Conservation (phyloP, 2,888 invertebrate genomes). For the Pachymerium ferrugineum region DNA sequence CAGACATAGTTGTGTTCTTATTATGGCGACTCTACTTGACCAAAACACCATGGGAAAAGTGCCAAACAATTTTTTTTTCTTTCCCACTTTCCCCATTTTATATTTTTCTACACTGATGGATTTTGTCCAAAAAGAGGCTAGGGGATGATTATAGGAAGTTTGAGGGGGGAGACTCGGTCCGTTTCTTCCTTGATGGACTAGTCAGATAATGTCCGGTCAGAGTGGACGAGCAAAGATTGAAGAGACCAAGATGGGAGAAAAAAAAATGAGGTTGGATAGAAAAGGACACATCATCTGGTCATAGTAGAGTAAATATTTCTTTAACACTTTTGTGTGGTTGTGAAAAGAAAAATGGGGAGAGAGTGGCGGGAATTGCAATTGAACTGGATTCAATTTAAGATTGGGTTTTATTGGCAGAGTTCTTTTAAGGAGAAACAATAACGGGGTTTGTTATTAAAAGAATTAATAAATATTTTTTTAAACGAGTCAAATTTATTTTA, state of each 20-base stretch:
- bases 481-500: no score
- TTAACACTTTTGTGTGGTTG: slow-evolving; percentile 6
- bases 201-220: slow-evolving; percentile 9
- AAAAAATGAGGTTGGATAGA: not conserved
- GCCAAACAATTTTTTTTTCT: not conserved
- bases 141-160: no score
- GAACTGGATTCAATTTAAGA: not conserved
- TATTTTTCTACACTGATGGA: not conserved
- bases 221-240: slow-evolving; percentile 9
- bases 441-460: no score
- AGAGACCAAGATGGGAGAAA: not conserved
- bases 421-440: not conserved
- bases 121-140: slow-evolving; percentile 11
- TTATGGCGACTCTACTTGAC: not conserved
- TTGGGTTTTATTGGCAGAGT: not conserved
- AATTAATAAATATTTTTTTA: no score
- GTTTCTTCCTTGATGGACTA: slow-evolving; percentile 3
- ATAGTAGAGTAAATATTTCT: slow-evolving; percentile 2
- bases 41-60: not conserved
- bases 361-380: not conserved
- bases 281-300: not conserved
- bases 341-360: not conserved
- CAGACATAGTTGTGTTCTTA: not conserved
- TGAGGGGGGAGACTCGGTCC: not conserved
- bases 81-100: not conserved